Conservation (phyloP, 1,140 invertebrate genomes). For the Drosophila parvula region DNA sequence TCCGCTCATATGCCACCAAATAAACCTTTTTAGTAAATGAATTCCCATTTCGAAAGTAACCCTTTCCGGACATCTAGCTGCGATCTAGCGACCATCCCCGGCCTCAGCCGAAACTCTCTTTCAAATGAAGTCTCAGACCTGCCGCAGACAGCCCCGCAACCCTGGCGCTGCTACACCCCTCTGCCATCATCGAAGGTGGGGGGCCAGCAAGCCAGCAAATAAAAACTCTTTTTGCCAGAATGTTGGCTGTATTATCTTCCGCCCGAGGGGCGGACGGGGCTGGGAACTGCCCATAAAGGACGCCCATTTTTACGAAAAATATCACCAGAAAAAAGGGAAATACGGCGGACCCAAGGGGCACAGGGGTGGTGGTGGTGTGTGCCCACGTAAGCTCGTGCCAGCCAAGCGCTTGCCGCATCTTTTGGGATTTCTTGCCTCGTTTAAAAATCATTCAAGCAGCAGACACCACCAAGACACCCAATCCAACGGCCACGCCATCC, state of each 20-base stretch:
- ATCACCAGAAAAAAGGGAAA: slow-evolving; percentile 49
- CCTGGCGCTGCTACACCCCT: slow-evolving; percentile 15
- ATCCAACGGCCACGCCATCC: slow-evolving; percentile 28
- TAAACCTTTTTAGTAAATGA: slow-evolving; percentile 43
- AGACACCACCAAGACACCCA: slow-evolving; percentile 72
- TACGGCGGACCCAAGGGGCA: slow-evolving; percentile 25
- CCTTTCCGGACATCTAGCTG: slow-evolving; percentile 39
- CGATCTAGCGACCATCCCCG: slow-evolving; percentile 27
- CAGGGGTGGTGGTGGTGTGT: slow-evolving; percentile 21
- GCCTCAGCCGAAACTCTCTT: slow-evolving; percentile 27
- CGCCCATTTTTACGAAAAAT: slow-evolving; percentile 59
- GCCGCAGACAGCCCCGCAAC: slow-evolving; percentile 13
- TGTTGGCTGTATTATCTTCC: slow-evolving; percentile 71
- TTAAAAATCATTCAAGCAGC: slow-evolving; percentile 83
- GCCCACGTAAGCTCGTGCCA: slow-evolving; percentile 73
- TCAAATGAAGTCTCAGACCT: slow-evolving; percentile 44
- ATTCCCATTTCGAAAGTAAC: slow-evolving; percentile 40
- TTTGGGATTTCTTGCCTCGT: slow-evolving; percentile 82
- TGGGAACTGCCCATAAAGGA: slow-evolving; percentile 58
- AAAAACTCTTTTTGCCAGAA: slow-evolving; percentile 59
- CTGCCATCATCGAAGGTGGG: slow-evolving; percentile 10
- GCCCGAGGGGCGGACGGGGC: slow-evolving; percentile 26
- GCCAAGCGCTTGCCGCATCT: slow-evolving; percentile 78
- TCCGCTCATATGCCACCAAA: background rate
- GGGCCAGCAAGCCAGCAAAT: slow-evolving; percentile 47